These are phyloP conservation scores for Cotesia typhae DNA, from an alignment of 1,140 invertebrate genomes.

Conservation along the genomic window DNA sequence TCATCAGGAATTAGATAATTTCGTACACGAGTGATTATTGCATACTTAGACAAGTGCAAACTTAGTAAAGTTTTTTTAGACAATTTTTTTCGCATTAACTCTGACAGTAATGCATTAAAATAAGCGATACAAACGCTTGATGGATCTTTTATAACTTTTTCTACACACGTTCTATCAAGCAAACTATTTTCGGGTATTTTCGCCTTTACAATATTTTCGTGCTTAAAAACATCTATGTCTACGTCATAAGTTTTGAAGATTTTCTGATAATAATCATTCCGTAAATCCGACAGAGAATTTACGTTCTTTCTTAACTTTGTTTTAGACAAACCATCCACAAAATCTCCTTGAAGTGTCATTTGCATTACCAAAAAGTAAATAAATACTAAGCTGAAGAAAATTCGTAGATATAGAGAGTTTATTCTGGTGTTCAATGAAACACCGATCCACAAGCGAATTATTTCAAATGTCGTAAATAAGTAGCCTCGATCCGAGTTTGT, in stretches of 20 bases:
- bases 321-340: background rate
- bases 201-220: no score
- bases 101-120: no score
- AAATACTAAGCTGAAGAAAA: constrained; percentile 1
- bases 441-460: background rate
- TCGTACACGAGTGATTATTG: background rate
- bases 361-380: constrained; percentile 10
- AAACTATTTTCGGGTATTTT: no score
- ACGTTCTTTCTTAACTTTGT: background rate
- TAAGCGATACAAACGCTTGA: no score
- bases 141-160: no score
- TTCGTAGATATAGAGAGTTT: background rate
- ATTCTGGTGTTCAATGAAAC: background rate
- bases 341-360: background rate
- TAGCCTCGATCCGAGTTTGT: background rate
- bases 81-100: no score
- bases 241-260: no score
- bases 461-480: background rate
- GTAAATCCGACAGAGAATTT: background rate
- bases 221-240: no score
- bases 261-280: no score
- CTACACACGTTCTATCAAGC: no score
- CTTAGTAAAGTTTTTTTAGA: background rate
- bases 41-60: background rate
- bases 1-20: background rate